Base-by-base conservation (phyloP, 2,797 vertebrate genomes). In the Lateolabrax maculatus region DNA sequence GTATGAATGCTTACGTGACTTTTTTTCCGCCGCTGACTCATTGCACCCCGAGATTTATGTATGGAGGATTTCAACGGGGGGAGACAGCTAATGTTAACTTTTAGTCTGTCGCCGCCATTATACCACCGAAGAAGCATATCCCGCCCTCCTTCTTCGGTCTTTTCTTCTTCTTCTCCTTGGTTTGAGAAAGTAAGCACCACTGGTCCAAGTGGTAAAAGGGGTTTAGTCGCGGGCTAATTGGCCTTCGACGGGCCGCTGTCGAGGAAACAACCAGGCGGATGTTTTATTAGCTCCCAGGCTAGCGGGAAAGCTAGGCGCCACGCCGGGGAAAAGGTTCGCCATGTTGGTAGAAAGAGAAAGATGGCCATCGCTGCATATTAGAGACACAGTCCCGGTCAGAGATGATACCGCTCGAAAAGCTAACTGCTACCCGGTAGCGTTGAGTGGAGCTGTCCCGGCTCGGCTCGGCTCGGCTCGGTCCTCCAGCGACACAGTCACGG, bases 81-180 rank as follows among this genome's bases (percentile, higher is more conserved):
- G 95, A 94, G 94, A 95, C 93, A 92, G 90, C 87, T 89, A 92
- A 91, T 90, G 74, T 76, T 86, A 83, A 89, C 83, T 90, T 93
- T 92, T 79, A 84, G 85, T 91, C 89, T 58, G 83, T 84, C 84
- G 92, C 92, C 94, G 91, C 94, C 94, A 94, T 95, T 93, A 93
- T 87, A 96, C 95, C 95, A 96, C 94, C 94, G 95, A 96, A 96
- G 95, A 96, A 96, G 95, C 93, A 88, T 82, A 90, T 84, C 90
- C 90, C 92, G 88, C 95, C 92, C 94, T 95, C 92, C 92, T 92
- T 94, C 94, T 90, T 89, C 87, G 87, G 72, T 87, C 87, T 90
- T 85, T 84, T 77, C 82, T 85, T 81, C 78, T 93, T 92, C 92
- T 94, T 77, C 88, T 92, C 67, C 88, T 89, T 75, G 71, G 52